Conservation (phyloP, 2,113 vertebrate genomes). For the Lipophrys pholis region DNA sequence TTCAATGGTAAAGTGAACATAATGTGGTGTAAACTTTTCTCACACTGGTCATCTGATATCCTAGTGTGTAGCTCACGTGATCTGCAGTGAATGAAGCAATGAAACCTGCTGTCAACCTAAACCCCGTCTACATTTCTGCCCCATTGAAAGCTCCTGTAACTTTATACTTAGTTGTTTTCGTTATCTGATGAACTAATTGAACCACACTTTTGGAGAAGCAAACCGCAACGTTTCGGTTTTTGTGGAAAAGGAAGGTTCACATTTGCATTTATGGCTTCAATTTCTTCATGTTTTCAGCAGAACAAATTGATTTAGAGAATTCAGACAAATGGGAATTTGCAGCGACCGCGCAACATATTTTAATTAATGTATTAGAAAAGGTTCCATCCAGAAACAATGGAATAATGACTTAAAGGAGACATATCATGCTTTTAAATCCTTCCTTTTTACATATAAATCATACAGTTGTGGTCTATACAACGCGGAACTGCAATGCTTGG, state of each 20-base stretch:
- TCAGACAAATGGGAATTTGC: too few species aligned
- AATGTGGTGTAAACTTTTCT: background rate
- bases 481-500: too few species aligned
- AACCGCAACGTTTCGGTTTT: background rate
- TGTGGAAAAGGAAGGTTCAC: background rate
- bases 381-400: background rate
- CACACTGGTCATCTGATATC: slow-evolving; percentile 10
- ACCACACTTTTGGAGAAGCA: background rate
- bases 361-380: too few species aligned
- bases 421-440: too few species aligned
- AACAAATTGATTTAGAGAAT: too few species aligned
- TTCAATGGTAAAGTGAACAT: background rate
- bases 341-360: too few species aligned
- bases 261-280: background rate
- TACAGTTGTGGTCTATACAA: too few species aligned
- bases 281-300: background rate
- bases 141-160: slow-evolving; percentile 28
- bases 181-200: slow-evolving; percentile 10
- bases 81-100: slow-evolving; percentile 36
- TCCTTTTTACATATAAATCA: too few species aligned
- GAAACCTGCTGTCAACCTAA: slow-evolving; percentile 27
- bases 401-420: background rate
- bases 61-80: slow-evolving; percentile 23
- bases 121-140: slow-evolving; percentile 14
- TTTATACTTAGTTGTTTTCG: slow-evolving; percentile 25